These are phyloP conservation scores for Latrodectus elegans DNA, from an alignment of 2,888 invertebrate species.

Conservation along the genomic window DNA sequence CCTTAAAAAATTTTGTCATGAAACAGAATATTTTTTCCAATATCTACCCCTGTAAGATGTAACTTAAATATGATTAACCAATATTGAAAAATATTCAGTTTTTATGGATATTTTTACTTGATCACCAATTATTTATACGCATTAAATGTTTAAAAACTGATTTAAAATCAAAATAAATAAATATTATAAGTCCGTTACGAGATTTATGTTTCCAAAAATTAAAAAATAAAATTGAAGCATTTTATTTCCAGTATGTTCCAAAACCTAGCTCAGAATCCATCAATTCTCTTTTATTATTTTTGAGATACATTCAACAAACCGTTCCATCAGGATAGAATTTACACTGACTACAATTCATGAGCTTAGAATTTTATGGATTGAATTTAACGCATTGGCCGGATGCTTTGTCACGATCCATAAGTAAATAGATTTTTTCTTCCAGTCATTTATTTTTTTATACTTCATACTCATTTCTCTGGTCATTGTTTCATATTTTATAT, in stretches of 20 bases:
- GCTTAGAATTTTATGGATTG: constrained; percentile 39
- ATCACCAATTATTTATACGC: neutral
- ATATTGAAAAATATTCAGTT: too few relatives aligned
- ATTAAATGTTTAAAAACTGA: neutral
- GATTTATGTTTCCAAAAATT: neutral
- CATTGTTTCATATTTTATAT: neutral
- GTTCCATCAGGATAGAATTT: constrained; percentile 3
- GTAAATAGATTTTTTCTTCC: constrained; percentile 28
- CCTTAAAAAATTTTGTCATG: too few relatives aligned
- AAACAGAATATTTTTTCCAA: too few relatives aligned
- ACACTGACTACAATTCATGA: constrained; percentile 28
- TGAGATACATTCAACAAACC: neutral
- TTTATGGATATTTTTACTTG: too few relatives aligned
- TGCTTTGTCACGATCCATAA: constrained; percentile 53
- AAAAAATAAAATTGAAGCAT: neutral
- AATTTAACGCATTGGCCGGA: constrained; percentile 47
- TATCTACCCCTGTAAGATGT: too few relatives aligned
- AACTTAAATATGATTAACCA: too few relatives aligned
- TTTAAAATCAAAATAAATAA: neutral
- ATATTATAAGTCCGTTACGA: neutral
- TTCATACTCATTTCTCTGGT: neutral
- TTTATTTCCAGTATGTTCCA: neutral
- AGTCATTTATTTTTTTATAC: neutral
- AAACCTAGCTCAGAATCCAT: neutral
- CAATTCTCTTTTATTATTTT: neutral